Evolutionary conservation across 1,140 invertebrate species (phyloP).

Genomic region (Drosophila trapezifrons): DNA sequence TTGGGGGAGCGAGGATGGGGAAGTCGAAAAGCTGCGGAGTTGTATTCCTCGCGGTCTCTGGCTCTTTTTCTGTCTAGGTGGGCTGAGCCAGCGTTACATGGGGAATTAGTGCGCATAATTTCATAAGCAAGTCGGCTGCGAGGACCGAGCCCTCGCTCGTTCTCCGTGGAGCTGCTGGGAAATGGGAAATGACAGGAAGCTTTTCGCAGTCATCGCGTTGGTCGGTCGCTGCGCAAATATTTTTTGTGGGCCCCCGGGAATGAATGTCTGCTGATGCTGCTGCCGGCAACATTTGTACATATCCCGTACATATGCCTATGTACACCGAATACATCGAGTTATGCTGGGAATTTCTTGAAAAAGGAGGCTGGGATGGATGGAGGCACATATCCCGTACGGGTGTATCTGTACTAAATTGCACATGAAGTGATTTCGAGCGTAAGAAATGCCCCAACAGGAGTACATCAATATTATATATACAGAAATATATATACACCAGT

Average conservation of each 20-base stretch:
- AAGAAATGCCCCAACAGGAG: constrained; percentile 62
- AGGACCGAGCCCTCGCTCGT: too few relatives aligned
- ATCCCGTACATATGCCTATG: constrained; percentile 48
- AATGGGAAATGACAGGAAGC: constrained; percentile 47
- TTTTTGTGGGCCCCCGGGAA: constrained; percentile 65
- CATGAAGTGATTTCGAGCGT: constrained; percentile 81
- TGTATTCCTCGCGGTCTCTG: constrained; percentile 13
- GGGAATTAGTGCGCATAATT: constrained; percentile 81
- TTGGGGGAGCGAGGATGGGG: not conserved
- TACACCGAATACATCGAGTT: constrained; percentile 61
- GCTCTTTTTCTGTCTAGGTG: constrained; percentile 47
- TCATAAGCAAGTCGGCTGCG: constrained; percentile 58
- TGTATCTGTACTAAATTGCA: constrained; percentile 77
- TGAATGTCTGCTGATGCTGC: constrained; percentile 46
- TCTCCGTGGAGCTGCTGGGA: constrained; percentile 1
- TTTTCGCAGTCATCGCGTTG: constrained; percentile 69
- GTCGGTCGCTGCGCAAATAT: constrained; percentile 69
- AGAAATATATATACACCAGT: constrained; percentile 17
- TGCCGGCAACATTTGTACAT: constrained; percentile 47
- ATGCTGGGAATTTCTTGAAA: constrained; percentile 70
- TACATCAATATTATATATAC: constrained; percentile 64
- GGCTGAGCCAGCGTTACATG: constrained; percentile 63
- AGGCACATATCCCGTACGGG: constrained; percentile 1
- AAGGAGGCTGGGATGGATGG: constrained; percentile 26
- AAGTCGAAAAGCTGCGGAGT: constrained; percentile 17